Evolutionary conservation across 1,140 invertebrate genomes (phyloP).

Genomic region (Uloborus diversus): DNA sequence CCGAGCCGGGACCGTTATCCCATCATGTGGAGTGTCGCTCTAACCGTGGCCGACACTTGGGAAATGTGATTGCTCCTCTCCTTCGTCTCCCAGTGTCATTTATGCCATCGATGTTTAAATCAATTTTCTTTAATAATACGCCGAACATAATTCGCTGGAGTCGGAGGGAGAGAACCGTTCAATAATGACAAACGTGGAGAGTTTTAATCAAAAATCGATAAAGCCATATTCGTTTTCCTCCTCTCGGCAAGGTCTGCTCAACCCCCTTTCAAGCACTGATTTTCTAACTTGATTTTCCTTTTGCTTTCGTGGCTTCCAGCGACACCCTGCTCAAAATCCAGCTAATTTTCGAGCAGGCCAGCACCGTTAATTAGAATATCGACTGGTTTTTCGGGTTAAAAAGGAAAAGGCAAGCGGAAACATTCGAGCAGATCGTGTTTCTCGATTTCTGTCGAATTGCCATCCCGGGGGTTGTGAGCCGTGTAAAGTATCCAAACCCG

Average conservation of each 20-base stretch:
- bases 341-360: conserved; percentile 34
- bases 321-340: conserved; percentile 42
- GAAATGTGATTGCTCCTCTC: too few relatives aligned
- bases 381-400: conserved; percentile 47
- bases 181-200: conserved; percentile 50
- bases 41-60: too few relatives aligned
- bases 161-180: conserved; percentile 46
- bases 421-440: conserved; percentile 32
- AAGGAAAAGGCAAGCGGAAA: conserved; percentile 42
- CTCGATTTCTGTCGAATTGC: conserved; percentile 48
- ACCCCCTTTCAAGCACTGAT: conserved; percentile 22
- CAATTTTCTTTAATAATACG: conserved; percentile 56
- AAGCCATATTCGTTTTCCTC: conserved; percentile 54
- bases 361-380: conserved; percentile 53
- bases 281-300: conserved; percentile 55
- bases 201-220: conserved; percentile 56
- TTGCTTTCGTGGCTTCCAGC: conserved; percentile 42
- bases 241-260: conserved; percentile 14
- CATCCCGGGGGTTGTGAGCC: conserved; percentile 34
- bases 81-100: conserved; percentile 38
- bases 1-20: too few relatives aligned
- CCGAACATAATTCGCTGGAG: conserved; percentile 49
- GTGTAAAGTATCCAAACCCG: conserved; percentile 23
- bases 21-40: too few relatives aligned
- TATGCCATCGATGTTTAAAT: conserved; percentile 53